Percentiles rank a stretch among this genome's conserved stretches.
Conservation (phyloP, 2,888 invertebrate genomes). For the Empis livida region DNA sequence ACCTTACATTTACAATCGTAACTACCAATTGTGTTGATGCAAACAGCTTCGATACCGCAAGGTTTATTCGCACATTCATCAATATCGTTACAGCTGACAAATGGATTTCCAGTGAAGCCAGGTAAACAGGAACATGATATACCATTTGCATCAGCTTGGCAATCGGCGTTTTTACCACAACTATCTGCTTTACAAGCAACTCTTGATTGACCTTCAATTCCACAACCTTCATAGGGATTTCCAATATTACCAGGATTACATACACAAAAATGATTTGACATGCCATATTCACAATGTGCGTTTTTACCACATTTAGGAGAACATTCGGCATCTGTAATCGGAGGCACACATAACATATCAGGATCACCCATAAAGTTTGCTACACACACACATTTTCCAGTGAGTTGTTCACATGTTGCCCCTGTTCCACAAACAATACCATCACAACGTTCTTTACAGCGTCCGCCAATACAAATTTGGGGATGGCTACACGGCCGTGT, state of each 20-base stretch:
- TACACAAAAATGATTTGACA: conserved; percentile 57
- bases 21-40: conserved; percentile 79
- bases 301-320: conserved; percentile 67
- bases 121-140: conserved; percentile 72
- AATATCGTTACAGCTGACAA: conserved; percentile 70
- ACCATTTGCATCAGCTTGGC: conserved; percentile 57
- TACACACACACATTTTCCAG: conserved; percentile 76
- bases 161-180: conserved; percentile 70
- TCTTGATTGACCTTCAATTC: conserved; percentile 45
- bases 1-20: conserved; percentile 83
- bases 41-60: conserved; percentile 74
- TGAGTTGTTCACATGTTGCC: conserved; percentile 66
- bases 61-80: conserved; percentile 70
- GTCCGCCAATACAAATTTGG: conserved; percentile 70
- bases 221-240: conserved; percentile 77
- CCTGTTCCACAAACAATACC: conserved; percentile 79
- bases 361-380: conserved; percentile 82
- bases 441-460: conserved; percentile 81
- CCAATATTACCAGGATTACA: conserved; percentile 75
- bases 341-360: conserved; percentile 80
- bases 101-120: conserved; percentile 78
- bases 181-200: conserved; percentile 56
- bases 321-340: conserved; percentile 64
- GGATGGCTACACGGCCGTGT: conserved; percentile 64
- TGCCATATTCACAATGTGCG: conserved; percentile 76